phyloP scores from a whole-genome alignment of 2,113 vertebrate species.

The Athene cunicularia region DNA sequence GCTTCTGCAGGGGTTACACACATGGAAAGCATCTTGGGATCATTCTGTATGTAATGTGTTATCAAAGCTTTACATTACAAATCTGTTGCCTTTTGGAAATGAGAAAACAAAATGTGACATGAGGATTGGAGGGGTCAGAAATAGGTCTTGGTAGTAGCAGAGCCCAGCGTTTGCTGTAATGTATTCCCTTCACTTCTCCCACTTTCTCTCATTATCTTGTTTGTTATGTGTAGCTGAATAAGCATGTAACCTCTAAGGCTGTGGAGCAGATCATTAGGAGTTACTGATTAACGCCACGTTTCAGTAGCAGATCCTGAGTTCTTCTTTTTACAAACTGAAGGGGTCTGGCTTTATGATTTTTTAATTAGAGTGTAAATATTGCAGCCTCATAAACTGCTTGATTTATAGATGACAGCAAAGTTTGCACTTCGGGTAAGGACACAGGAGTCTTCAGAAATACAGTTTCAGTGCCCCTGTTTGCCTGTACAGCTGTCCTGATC shows the following conservation, averaged over 20 bases:
- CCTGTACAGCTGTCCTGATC: neutral
- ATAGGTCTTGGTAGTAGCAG: neutral
- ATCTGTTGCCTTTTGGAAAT: conserved; percentile 24
- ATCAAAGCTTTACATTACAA: conserved; percentile 5
- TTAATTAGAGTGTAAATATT: conserved; percentile 93
- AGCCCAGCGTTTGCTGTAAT: neutral
- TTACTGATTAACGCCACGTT: conserved; percentile 82
- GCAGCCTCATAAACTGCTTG: conserved; percentile 82
- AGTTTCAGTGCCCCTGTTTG: conserved; percentile 5
- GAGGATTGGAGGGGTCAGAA: neutral
- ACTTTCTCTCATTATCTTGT: conserved; percentile 56
- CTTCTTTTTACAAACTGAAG: conserved; percentile 77
- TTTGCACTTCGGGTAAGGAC: conserved; percentile 70
- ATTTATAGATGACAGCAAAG: conserved; percentile 85
- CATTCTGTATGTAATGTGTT: neutral
- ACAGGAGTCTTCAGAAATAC: conserved; percentile 12
- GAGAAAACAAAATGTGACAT: neutral
- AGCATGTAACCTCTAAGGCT: conserved; percentile 57
- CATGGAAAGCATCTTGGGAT: neutral
- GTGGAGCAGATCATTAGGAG: conserved; percentile 73
- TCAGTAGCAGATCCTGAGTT: conserved; percentile 73
- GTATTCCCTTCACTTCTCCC: neutral
- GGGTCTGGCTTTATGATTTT: conserved; percentile 85
- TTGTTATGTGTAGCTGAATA: conserved; percentile 65
- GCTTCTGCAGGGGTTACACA: neutral